Percentiles rank a stretch among this genome's conserved stretches.
phyloP scores from a whole-genome alignment of 2,888 invertebrate genomes.

The Allolobophora icterica region DNA sequence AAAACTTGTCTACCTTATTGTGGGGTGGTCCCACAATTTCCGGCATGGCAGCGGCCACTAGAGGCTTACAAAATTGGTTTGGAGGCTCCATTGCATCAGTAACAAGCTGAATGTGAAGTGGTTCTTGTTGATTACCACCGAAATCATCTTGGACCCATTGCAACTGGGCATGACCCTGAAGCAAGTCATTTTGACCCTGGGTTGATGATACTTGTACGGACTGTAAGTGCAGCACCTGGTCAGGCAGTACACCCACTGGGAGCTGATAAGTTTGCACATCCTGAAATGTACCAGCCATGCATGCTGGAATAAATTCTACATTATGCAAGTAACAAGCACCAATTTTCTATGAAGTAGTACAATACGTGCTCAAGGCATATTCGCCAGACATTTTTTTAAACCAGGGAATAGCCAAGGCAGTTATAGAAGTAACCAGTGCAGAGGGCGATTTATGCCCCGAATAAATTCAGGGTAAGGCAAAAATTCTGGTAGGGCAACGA shows the following conservation, averaged over 20 bases:
- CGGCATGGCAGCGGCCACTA: neutral
- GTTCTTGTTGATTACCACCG: slow-evolving; percentile 15
- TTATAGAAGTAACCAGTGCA: too few relatives aligned
- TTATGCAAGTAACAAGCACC: neutral
- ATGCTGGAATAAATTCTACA: neutral
- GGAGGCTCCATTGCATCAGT: neutral
- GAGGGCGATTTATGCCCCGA: too few relatives aligned
- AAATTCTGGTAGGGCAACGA: too few relatives aligned
- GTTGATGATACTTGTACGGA: neutral
- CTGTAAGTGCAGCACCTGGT: slow-evolving; percentile 25
- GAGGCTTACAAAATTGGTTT: neutral
- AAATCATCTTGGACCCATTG: slow-evolving; percentile 26
- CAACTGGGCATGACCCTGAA: slow-evolving; percentile 25
- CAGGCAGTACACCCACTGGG: slow-evolving; percentile 14
- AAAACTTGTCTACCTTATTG: slow-evolving; percentile 20
- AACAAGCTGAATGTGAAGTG: slow-evolving; percentile 22
- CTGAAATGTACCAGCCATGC: slow-evolving; percentile 24
- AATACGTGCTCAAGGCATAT: neutral
- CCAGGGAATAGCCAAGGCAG: too few relatives aligned
- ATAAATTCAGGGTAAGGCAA: too few relatives aligned
- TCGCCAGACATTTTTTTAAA: too few relatives aligned
- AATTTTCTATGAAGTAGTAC: too few relatives aligned
- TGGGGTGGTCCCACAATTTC: slow-evolving; percentile 15
- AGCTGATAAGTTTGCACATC: slow-evolving; percentile 9
- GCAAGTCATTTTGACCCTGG: slow-evolving; percentile 8